These are phyloP conservation scores for Macaca mulatta DNA, from an alignment of 2,113 vertebrate species.

Conservation along the genomic window DNA sequence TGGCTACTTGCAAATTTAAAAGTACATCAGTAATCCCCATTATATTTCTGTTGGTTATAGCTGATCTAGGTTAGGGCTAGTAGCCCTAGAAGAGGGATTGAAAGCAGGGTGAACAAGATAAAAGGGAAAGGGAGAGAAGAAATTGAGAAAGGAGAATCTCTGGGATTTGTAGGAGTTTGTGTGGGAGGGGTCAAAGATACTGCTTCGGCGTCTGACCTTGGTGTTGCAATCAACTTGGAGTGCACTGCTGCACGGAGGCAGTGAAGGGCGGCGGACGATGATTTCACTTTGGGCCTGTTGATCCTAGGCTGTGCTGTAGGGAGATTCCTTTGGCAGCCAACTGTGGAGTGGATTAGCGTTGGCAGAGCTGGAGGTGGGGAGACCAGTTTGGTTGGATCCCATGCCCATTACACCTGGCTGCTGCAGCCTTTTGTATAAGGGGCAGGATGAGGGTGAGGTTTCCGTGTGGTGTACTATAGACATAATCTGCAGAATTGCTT, in stretches of 20 bases:
- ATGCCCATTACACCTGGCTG: background rate
- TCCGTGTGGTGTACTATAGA: rapidly evolving
- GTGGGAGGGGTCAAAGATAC: background rate
- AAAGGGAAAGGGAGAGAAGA: background rate
- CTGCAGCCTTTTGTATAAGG: background rate
- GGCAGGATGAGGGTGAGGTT: background rate
- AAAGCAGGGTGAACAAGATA: background rate
- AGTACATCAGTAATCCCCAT: background rate
- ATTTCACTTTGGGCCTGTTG: background rate
- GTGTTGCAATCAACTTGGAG: background rate
- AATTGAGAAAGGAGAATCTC: background rate
- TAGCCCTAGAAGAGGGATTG: background rate
- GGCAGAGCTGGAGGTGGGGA: background rate
- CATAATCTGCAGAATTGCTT: background rate
- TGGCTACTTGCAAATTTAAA: background rate
- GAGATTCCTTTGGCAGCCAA: constrained; percentile 38
- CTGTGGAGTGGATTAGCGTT: background rate
- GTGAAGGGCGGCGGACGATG: background rate
- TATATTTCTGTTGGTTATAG: background rate
- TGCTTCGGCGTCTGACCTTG: background rate
- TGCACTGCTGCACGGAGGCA: rapidly evolving
- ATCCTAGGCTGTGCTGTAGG: background rate
- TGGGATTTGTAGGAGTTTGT: background rate
- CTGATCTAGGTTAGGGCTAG: background rate
- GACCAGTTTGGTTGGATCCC: constrained; percentile 51